Percentiles rank a stretch among this genome's conserved stretches.
Conservation (phyloP, 2,888 invertebrate genomes). For the Drosophila incognita region DNA sequence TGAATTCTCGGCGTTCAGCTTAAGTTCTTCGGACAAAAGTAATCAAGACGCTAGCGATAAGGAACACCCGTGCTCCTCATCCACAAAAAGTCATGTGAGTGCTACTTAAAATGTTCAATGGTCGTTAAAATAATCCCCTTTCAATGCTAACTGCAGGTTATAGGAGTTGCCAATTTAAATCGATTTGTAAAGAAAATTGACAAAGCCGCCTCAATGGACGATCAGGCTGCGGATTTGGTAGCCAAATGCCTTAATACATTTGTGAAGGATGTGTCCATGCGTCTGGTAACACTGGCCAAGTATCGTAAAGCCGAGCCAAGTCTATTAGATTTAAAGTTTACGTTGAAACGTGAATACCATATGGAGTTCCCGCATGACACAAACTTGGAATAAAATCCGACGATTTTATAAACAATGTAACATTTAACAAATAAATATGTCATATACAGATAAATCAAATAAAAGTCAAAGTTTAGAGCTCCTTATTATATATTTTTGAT, state of each 20-base stretch:
- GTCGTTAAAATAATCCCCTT: not conserved
- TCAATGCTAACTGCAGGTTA: constrained; percentile 14
- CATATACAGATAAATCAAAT: not conserved
- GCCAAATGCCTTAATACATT: constrained; percentile 46
- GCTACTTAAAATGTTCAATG: not conserved
- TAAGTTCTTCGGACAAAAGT: constrained; percentile 39
- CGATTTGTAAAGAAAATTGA: constrained; percentile 54
- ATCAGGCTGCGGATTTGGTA: constrained; percentile 59
- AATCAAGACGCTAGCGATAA: constrained; percentile 23
- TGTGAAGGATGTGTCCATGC: constrained; percentile 43
- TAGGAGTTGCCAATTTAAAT: constrained; percentile 32
- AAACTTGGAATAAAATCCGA: not conserved
- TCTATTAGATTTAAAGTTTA: constrained; percentile 54
- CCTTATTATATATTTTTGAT: not conserved
- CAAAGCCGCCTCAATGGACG: constrained; percentile 39
- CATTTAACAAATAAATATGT: not conserved
- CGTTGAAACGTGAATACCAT: constrained; percentile 64
- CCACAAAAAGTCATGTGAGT: constrained; percentile 42
- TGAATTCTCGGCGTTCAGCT: constrained; percentile 23
- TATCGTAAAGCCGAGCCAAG: constrained; percentile 29
- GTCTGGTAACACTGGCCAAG: constrained; percentile 41
- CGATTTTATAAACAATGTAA: not conserved
- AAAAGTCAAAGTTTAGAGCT: not conserved
- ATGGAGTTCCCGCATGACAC: constrained; percentile 48
- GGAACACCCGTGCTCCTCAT: constrained; percentile 24